Evolutionary conservation across 1,140 invertebrate genomes (phyloP).

Genomic region (Microplitis mediator): DNA sequence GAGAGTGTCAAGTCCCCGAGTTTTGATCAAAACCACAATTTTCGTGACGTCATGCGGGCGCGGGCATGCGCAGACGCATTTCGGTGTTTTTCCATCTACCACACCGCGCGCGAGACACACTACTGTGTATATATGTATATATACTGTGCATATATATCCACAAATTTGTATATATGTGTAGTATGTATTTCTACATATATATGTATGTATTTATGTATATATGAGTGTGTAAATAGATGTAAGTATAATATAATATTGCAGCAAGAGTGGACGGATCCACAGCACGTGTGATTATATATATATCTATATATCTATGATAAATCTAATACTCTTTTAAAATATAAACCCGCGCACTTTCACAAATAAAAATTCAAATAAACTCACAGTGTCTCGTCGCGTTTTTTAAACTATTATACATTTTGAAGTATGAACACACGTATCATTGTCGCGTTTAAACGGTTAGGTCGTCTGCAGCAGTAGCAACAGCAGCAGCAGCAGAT

Average conservation of each 20-base stretch:
- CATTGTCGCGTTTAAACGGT: constrained; percentile 45
- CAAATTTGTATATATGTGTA: too few species aligned
- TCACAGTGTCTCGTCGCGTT: not conserved
- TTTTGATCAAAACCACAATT: constrained; percentile 59
- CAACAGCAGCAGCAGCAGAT: too few species aligned
- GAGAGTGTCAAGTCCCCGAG: constrained; percentile 28
- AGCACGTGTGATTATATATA: constrained; percentile 16
- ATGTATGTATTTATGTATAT: too few species aligned
- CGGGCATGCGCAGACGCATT: constrained; percentile 57
- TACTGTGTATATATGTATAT: too few species aligned
- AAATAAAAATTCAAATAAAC: not conserved
- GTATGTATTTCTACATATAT: too few species aligned
- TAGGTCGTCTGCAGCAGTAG: constrained; percentile 35
- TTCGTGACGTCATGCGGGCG: constrained; percentile 59
- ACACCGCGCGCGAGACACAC: constrained; percentile 17
- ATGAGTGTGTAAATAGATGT: too few species aligned
- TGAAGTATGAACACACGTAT: constrained; percentile 39
- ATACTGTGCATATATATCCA: not conserved
- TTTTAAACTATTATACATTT: not conserved
- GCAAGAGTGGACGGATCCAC: not conserved
- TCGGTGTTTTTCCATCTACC: constrained; percentile 62
- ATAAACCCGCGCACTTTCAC: not conserved
- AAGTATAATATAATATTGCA: not conserved
- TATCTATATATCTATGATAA: not conserved
- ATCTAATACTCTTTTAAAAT: not conserved